phyloP scores from a whole-genome alignment of 2,113 vertebrate species.

The Gobio gobio region DNA sequence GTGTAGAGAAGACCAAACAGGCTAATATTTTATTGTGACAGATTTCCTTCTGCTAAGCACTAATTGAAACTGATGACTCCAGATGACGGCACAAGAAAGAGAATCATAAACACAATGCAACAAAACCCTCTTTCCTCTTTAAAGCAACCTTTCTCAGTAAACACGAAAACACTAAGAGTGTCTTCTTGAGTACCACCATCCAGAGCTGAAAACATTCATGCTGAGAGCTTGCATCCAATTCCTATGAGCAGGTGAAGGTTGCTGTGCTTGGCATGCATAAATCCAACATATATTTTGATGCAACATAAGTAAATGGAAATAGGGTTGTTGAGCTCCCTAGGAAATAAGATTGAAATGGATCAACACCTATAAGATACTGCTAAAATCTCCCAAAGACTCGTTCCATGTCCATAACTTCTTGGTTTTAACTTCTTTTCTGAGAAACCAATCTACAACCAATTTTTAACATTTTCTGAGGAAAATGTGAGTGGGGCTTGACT shows the following conservation, averaged over 20 bases:
- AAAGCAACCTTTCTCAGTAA: not conserved
- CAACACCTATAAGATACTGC: not conserved
- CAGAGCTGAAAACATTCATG: not conserved
- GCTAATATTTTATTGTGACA: not conserved
- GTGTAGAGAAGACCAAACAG: not conserved
- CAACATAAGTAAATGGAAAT: constrained; percentile 6
- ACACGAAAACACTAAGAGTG: not conserved
- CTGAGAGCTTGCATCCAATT: not conserved
- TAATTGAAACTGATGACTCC: constrained; percentile 17
- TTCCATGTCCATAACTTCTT: not conserved
- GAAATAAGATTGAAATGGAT: not conserved
- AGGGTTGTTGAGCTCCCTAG: not conserved
- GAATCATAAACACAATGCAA: not conserved
- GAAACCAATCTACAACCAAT: not conserved
- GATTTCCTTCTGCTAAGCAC: not conserved
- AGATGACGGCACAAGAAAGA: not conserved
- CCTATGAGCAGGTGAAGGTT: constrained; percentile 3
- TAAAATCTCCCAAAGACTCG: too few species aligned
- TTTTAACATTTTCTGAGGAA: not conserved
- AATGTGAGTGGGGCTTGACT: not conserved
- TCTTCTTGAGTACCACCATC: not conserved
- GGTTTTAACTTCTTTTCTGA: not conserved
- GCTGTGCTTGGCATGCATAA: not conserved
- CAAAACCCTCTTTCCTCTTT: not conserved
- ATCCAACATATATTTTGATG: not conserved